Conservation (phyloP, 2,113 vertebrate genomes). For the Callorhinus ursinus region DNA sequence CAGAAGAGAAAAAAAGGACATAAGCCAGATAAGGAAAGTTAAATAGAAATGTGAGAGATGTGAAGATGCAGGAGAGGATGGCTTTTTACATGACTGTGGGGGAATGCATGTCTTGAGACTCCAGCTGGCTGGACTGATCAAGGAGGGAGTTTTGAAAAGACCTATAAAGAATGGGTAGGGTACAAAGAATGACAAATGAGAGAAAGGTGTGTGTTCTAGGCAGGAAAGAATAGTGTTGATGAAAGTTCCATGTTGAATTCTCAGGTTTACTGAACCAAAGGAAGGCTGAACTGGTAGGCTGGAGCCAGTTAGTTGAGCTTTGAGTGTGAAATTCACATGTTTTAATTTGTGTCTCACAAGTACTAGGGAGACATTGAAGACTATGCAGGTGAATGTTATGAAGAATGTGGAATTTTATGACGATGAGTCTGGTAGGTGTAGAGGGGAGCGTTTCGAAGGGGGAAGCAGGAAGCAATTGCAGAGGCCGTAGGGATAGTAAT, state of each 20-base stretch:
- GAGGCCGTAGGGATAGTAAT: background rate
- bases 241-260: background rate
- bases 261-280: background rate
- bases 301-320: background rate
- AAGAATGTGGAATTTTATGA: slow-evolving; percentile 30
- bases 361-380: background rate
- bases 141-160: background rate
- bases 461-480: background rate
- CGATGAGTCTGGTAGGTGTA: background rate
- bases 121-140: background rate
- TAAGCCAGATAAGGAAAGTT: background rate
- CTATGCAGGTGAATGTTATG: background rate
- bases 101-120: background rate
- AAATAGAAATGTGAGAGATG: background rate
- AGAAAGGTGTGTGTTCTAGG: background rate
- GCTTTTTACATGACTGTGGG: background rate
- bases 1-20: background rate
- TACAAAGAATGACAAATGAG: background rate
- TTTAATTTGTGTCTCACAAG: background rate
- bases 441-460: background rate
- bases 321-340: background rate
- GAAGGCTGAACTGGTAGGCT: background rate
- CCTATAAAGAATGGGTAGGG: background rate
- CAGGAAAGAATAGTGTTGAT: background rate
- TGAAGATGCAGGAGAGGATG: background rate